Evolutionary conservation across 2,113 vertebrate genomes (phyloP), one percentile per base, ranked within the genome.

Genomic region (Macroglossus sobrinus): DNA sequence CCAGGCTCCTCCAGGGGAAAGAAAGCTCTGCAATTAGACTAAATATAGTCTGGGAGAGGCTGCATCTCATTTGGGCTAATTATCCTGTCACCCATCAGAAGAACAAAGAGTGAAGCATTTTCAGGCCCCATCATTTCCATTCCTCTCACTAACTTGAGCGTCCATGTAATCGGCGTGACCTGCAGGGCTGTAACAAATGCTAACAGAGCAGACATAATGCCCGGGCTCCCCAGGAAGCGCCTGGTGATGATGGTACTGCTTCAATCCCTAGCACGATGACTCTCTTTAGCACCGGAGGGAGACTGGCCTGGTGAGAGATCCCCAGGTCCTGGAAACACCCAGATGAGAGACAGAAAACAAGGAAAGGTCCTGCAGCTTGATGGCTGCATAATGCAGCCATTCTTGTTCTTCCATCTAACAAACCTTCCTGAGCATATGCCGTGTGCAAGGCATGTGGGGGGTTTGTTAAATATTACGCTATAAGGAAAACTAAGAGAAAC

Each of bases 21-120:
- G 69, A 90, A 92, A 95, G 26, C 84, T n/a, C 84, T 96, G 94
- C 79, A 94, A 94, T 97, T 95, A 21, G 4, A 94, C 97, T 97
- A 97, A 98, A 92, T 86, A 93, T 55, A 98, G 95, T 28, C 47
- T 40, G 45, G 35, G 64, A 89, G 92, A 89, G 7, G 18, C 93
- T 86, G 84, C 18, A 30, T 86, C 93, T 97, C 82, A 68, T 84
- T 87, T 93, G 47, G 63, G 71, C 79, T 94, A 95, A 98, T 98
- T 97, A 97, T 89, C 85, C 88, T 75, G 93, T 95, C 97, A 94
- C 76, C 69, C 57, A 10, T 59, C 47, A 82, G 69, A 80, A 92
- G 96, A 98, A 97, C 90, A 95, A 89, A 96, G 95, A 96, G 22
- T 59, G 68, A 95, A 40, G 95, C 33, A 55, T 69, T 74, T 89